Percentiles rank a stretch among this genome's conserved stretches.
These are phyloP conservation scores for Apis dorsata DNA, from an alignment of 1,140 invertebrate species.

Conservation along the genomic window DNA sequence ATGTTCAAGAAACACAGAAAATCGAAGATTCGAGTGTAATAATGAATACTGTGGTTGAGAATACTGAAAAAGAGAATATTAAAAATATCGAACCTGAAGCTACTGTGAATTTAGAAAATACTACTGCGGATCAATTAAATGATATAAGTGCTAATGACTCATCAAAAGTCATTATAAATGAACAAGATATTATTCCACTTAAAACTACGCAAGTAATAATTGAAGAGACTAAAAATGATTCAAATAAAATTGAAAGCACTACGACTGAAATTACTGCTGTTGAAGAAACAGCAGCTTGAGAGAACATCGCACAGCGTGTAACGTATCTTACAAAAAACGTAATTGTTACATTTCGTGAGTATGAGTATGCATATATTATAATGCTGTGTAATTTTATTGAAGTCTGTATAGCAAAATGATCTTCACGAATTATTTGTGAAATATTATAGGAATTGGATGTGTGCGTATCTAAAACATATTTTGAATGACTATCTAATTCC, in stretches of 20 bases:
- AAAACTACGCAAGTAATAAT: conserved; percentile 49
- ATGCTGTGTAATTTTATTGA: conserved; percentile 30
- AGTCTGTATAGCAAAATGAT: conserved; percentile 21
- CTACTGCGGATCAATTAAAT: conserved; percentile 31
- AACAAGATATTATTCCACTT: conserved; percentile 33
- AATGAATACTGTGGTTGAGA: conserved; percentile 27
- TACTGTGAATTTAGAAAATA: neutral
- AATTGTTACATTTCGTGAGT: conserved; percentile 28
- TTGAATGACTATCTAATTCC: conserved; percentile 42
- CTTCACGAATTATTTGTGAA: conserved; percentile 1
- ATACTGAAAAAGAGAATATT: conserved; percentile 5
- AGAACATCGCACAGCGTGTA: neutral
- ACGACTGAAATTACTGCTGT: conserved; percentile 67
- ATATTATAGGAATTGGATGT: conserved; percentile 22
- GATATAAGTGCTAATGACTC: conserved; percentile 37
- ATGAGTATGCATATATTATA: conserved; percentile 31
- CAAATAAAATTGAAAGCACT: conserved; percentile 54
- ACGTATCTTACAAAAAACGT: conserved; percentile 5
- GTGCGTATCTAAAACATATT: conserved; percentile 37
- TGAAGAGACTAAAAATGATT: conserved; percentile 59
- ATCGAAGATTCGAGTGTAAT: conserved; percentile 25
- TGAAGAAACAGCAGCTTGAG: conserved; percentile 75
- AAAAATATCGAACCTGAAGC: conserved; percentile 3
- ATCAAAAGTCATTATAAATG: conserved; percentile 42
- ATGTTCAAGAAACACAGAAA: conserved; percentile 21